These are phyloP conservation scores for Lytechinus pictus DNA, from an alignment of 35 echinoderm and acorn worm genomes.

Conservation along the genomic window DNA sequence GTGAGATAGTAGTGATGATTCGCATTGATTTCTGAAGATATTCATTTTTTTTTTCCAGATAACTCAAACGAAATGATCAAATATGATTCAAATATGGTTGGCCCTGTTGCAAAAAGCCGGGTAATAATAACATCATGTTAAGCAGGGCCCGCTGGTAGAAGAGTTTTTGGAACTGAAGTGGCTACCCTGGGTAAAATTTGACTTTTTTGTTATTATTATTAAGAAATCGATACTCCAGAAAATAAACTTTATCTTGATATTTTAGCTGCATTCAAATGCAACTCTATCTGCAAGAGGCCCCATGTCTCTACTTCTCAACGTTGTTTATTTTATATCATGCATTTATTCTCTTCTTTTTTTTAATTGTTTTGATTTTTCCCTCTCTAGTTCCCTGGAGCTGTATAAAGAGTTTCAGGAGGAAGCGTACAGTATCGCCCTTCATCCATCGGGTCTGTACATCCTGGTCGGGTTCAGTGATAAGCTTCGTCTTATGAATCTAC, in stretches of 20 bases:
- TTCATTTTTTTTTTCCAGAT: too few relatives aligned
- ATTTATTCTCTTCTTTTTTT: background rate
- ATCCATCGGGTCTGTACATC: slow-evolving; percentile 97
- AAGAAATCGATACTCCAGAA: too few relatives aligned
- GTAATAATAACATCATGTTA: too few relatives aligned
- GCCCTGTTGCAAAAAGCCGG: too few relatives aligned
- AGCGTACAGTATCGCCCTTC: slow-evolving; percentile 96
- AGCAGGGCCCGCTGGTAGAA: too few relatives aligned
- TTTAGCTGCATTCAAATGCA: background rate
- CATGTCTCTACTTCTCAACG: background rate
- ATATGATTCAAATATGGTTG: too few relatives aligned
- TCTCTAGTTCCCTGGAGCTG: slow-evolving; percentile 78
- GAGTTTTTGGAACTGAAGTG: too few relatives aligned
- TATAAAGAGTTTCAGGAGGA: slow-evolving; percentile 98
- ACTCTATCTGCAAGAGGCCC: too few relatives aligned
- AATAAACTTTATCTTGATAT: background rate
- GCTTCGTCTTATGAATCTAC: slow-evolving; percentile 95
- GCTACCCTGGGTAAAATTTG: too few relatives aligned
- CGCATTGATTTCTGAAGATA: background rate
- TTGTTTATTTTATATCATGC: background rate
- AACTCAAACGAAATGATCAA: too few relatives aligned
- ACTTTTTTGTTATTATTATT: too few relatives aligned
- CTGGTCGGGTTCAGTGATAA: slow-evolving; percentile 99
- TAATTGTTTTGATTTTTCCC: background rate
- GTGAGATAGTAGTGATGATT: background rate